Evolutionary conservation across 2,797 vertebrate species (phyloP).

Genomic region (Channallabes apus): DNA sequence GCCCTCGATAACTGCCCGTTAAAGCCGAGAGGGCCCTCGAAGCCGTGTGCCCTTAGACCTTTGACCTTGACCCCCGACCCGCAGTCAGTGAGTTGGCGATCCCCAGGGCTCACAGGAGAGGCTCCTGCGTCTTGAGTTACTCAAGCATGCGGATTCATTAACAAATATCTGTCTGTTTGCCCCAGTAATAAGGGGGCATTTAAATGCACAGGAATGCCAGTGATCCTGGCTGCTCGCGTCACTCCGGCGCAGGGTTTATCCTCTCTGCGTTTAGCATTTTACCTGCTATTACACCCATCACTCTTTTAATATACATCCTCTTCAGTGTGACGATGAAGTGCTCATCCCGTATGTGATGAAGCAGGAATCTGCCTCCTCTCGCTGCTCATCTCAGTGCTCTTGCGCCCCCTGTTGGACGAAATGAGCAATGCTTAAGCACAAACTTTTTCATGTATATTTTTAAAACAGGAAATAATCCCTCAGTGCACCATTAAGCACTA

Average conservation of each 20-base stretch:
- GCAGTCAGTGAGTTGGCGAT: constrained; percentile 57
- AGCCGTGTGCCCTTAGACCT: constrained; percentile 74
- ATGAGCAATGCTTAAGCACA: constrained; percentile 25
- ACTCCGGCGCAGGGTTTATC: constrained; percentile 74
- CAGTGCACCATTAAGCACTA: neutral
- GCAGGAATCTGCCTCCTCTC: neutral
- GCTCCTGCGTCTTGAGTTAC: constrained; percentile 65
- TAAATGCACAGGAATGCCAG: constrained; percentile 66
- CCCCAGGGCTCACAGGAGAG: constrained; percentile 60
- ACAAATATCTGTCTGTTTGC: constrained; percentile 82
- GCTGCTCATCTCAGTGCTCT: constrained; percentile 57
- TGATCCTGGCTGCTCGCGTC: constrained; percentile 69
- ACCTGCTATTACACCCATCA: constrained; percentile 64
- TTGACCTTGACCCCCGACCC: constrained; percentile 75
- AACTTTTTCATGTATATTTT: neutral
- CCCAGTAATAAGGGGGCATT: constrained; percentile 72
- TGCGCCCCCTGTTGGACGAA: constrained; percentile 69
- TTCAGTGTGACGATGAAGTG: neutral
- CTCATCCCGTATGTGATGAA: neutral
- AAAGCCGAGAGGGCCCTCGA: constrained; percentile 63
- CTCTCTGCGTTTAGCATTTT: constrained; percentile 60
- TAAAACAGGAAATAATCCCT: constrained; percentile 13
- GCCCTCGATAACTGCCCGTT: constrained; percentile 74
- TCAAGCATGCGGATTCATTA: constrained; percentile 76
- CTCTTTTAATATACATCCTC: constrained; percentile 16